Conservation (phyloP, 2,888 invertebrate genomes). For the Hydrotaea diabolus region DNA sequence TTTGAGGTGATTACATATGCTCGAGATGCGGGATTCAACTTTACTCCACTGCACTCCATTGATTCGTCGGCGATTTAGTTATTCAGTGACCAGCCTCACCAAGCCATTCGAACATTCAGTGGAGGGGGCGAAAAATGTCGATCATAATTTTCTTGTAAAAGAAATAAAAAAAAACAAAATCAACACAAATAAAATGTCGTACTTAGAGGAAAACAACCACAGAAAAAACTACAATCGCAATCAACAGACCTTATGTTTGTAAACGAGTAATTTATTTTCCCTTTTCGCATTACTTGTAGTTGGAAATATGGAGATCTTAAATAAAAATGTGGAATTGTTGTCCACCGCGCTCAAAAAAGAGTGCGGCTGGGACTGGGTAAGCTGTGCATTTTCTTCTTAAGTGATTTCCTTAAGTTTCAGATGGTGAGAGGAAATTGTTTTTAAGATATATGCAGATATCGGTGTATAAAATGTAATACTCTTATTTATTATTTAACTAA, state of each 20-base stretch:
- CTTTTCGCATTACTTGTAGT: conserved; percentile 23
- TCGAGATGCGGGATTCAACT: neutral
- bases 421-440: too few species aligned
- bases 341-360: too few species aligned
- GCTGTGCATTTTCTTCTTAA: too few species aligned
- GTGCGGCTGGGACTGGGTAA: too few species aligned
- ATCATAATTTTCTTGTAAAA: conserved; percentile 41
- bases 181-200: conserved; percentile 38
- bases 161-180: conserved; percentile 10
- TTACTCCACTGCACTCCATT: conserved; percentile 2
- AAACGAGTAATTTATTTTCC: conserved; percentile 41
- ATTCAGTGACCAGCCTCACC: conserved; percentile 4
- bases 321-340: too few species aligned
- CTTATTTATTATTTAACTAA: too few species aligned
- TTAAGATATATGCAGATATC: too few species aligned
- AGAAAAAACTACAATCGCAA: neutral
- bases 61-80: neutral
- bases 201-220: conserved; percentile 2
- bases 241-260: conserved; percentile 26
- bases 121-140: conserved; percentile 7
- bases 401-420: too few species aligned
- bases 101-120: neutral
- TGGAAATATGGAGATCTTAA: neutral
- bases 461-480: too few species aligned
- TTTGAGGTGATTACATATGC: conserved; percentile 24